These are phyloP conservation scores for Eupeodes luniger DNA, from an alignment of 2,888 invertebrate species.

Conservation along the genomic window DNA sequence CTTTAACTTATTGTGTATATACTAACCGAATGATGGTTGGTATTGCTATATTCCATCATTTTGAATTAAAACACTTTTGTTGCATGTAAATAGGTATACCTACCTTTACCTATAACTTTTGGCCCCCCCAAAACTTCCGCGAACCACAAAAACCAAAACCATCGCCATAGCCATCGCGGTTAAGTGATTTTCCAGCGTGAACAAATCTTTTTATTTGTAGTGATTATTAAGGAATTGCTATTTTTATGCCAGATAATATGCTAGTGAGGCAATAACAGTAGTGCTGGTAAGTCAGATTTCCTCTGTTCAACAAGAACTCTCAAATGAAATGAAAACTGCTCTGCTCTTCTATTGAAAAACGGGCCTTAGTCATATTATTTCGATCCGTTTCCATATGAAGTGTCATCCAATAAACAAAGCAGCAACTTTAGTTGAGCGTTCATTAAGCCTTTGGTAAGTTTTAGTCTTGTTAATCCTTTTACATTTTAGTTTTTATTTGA, in stretches of 20 bases:
- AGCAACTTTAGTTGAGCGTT: slow-evolving; percentile 37
- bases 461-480: background rate
- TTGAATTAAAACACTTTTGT: slow-evolving; percentile 30
- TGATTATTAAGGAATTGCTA: slow-evolving; percentile 45
- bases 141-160: slow-evolving; percentile 11
- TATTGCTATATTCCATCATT: slow-evolving; percentile 28
- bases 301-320: slow-evolving; percentile 44
- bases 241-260: slow-evolving; percentile 25
- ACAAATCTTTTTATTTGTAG: slow-evolving; percentile 24
- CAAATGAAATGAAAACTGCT: slow-evolving; percentile 31
- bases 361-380: slow-evolving; percentile 26
- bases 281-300: slow-evolving; percentile 41
- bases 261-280: slow-evolving; percentile 55
- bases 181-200: slow-evolving; percentile 21
- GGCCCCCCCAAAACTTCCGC: background rate
- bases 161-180: background rate
- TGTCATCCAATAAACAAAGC: slow-evolving; percentile 7
- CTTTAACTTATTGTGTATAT: slow-evolving; percentile 14
- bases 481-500: background rate
- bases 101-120: slow-evolving; percentile 28
- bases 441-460: slow-evolving; percentile 52
- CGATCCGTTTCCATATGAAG: slow-evolving; percentile 39
- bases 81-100: background rate
- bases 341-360: slow-evolving; percentile 17
- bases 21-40: slow-evolving; percentile 16